Base-by-base conservation (phyloP, 2,888 invertebrate species). In the Plagodis pulveraria region DNA sequence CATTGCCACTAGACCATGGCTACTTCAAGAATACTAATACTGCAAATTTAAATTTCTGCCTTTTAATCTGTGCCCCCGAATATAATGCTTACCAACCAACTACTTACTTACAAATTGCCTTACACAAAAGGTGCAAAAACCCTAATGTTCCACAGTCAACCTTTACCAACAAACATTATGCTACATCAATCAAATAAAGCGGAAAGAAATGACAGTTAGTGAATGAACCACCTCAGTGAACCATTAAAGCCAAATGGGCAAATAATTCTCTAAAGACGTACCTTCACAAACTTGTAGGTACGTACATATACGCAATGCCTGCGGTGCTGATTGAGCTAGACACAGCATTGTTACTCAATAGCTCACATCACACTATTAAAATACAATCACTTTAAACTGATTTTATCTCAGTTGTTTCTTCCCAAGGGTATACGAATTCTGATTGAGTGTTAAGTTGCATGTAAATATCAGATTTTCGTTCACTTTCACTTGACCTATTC, bases 81-180 rank as follows among this genome's bases (percentile, higher is more conserved):
- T 22, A 1, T 22, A 22, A 22, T 22, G 22, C 22, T 22, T 22
- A 22, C 22, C 22, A 22, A 4, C 22, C 22, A 22, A 22, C 22
- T 22, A 22, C 22, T 22, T 2, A 4, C 22, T 22, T 2, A 4
- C 22, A 22, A 22, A 22, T 22, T 22, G 4, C 22, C 22, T 22
- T 22, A 22, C 22, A 22, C 22, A 22, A 41, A 22, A 46, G 41
- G 41, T 49, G 41, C 49, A 53, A 49, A 52, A 53, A 49, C 41
- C 44, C 44, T 9, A 11, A 22, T 22, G 22, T 22, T 22, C 34
- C 41, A 9, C 44, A n/a, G 36, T 44, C 51, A 44, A 36, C 46
- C 38, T 52, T 49, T 50, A 44, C 43, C 48, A 56, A 51, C 55
- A 59, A 59, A 51, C 56, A 60, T 60, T 56, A 60, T 9, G 41